These are phyloP conservation scores for Strigamia transsilvanica DNA, from an alignment of 2,888 invertebrate species.

Conservation along the genomic window DNA sequence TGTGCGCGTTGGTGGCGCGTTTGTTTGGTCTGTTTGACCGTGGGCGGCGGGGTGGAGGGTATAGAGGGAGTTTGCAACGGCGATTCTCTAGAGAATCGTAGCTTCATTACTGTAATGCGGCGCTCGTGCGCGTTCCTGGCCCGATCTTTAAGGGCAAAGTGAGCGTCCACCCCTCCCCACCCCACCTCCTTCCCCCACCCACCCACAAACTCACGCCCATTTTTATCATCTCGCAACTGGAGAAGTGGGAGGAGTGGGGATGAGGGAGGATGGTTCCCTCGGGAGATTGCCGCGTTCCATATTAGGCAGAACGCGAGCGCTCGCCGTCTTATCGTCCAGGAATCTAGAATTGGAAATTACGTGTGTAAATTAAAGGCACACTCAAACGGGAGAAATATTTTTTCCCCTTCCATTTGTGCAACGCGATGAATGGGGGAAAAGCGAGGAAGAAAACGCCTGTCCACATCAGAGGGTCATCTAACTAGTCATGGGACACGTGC, in stretches of 20 bases:
- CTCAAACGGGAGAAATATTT: not conserved
- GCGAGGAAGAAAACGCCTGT: not conserved
- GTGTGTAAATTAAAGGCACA: slow-evolving; percentile 32
- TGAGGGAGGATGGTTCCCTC: slow-evolving; percentile 4
- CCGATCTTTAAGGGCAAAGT: slow-evolving; percentile 43
- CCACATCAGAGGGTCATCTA: slow-evolving; percentile 2
- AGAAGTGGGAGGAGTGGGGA: slow-evolving; percentile 8
- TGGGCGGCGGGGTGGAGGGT: not conserved
- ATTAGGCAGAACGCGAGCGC: slow-evolving; percentile 10
- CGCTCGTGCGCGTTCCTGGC: slow-evolving; percentile 23
- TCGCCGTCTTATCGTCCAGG: slow-evolving; percentile 10
- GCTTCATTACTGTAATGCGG: slow-evolving; percentile 50
- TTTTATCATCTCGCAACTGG: slow-evolving; percentile 30
- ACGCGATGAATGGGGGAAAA: not conserved
- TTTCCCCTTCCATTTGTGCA: not conserved
- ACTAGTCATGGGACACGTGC: not conserved
- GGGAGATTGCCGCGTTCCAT: slow-evolving; percentile 1
- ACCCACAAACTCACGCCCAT: slow-evolving; percentile 13
- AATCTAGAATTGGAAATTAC: slow-evolving; percentile 46
- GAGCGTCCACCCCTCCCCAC: slow-evolving; percentile 21
- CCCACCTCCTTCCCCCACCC: slow-evolving; percentile 33
- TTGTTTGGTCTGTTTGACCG: slow-evolving; percentile 3
- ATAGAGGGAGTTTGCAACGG: slow-evolving; percentile 4
- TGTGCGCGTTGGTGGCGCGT: slow-evolving; percentile 8
- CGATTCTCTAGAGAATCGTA: slow-evolving; percentile 17